These are phyloP conservation scores for Drosophila equinoxialis DNA, from an alignment of 1,140 invertebrate genomes.

Conservation along the genomic window DNA sequence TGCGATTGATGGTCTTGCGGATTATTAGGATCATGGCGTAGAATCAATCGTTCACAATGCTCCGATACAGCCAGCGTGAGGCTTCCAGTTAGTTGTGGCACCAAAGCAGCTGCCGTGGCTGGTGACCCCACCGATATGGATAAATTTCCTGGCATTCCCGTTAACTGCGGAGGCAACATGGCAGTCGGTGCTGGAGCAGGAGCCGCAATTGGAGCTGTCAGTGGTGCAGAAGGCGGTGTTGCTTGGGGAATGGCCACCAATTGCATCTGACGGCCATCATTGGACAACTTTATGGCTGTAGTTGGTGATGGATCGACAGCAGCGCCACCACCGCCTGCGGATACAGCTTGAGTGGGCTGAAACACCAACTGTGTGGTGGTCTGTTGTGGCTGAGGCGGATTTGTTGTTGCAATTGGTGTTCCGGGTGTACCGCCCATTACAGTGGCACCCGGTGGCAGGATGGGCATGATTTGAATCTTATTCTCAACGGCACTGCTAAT, in stretches of 20 bases:
- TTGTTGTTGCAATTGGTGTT: slow-evolving; percentile 24
- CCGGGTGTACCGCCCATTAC: slow-evolving; percentile 60
- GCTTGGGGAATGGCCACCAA: slow-evolving; percentile 70
- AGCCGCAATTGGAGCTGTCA: slow-evolving; percentile 40
- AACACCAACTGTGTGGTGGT: slow-evolving; percentile 50
- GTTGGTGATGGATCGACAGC: slow-evolving; percentile 14
- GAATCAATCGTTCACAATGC: slow-evolving; percentile 76
- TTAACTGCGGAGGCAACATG: slow-evolving; percentile 69
- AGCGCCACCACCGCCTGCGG: background rate
- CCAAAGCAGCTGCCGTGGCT: slow-evolving; percentile 67
- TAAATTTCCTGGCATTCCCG: slow-evolving; percentile 71
- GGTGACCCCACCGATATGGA: slow-evolving; percentile 77
- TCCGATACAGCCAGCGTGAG: slow-evolving; percentile 78
- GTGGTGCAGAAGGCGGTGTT: slow-evolving; percentile 22
- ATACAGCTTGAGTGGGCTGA: slow-evolving; percentile 23
- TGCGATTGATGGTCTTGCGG: slow-evolving; percentile 82
- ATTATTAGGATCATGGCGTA: slow-evolving; percentile 79
- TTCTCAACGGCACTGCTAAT: slow-evolving; percentile 74
- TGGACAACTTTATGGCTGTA: slow-evolving; percentile 59
- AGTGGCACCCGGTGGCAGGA: slow-evolving; percentile 63
- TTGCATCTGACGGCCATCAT: slow-evolving; percentile 74
- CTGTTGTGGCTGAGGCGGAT: slow-evolving; percentile 32
- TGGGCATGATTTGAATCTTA: slow-evolving; percentile 83
- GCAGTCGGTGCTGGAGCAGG: slow-evolving; percentile 65
- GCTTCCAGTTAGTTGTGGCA: slow-evolving; percentile 79